Evolutionary conservation across 2,888 invertebrate species (phyloP), one percentile per base, ranked within the genome.

Genomic region (Arenicola marina): DNA sequence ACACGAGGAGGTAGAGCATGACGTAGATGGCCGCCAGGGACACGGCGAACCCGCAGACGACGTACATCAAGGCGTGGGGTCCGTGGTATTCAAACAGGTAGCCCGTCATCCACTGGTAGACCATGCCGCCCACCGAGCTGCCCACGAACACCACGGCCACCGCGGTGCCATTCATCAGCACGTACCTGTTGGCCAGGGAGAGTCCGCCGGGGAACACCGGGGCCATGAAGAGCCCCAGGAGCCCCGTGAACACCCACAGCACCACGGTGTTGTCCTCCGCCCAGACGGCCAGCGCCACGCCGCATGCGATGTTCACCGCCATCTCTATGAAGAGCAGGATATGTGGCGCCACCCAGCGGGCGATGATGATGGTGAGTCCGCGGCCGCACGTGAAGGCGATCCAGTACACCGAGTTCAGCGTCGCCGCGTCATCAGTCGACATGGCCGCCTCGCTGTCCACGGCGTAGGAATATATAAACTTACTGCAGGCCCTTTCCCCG

Each of bases 391-490:
- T 69, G 64, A 73, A 75, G 57, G 74, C 68, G 4, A 72, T 69
- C 75, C 76, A 76, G 56, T 72, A 77, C 1, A 63, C 62, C 15
- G 75, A 72, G 58, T 75, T 73, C 28, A 77, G 61, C 26, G 63
- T 65, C 2, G 75, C 68, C 1, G 74, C 75, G 0, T 68, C 66
- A 24, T 64, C 69, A 3, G 68, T 71, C 24, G 62, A 65, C 43
- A 77, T 68, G 1, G 67, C 61, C 33, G 69, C 61, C n/a, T 70
- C 66, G 31, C 73, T 67, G 31, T 76, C 75, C 15, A 72, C 71
- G n/a, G 75, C 68, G 59, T 59, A 75, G 21, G 73, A 70, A 26
- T 73, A 69, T 7, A 77, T 68, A 56, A 76, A 77, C 56, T 73
- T 75, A 1, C 73, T 71, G 28, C 67, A 67, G 7, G 74, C 69